Evolutionary conservation across 2,797 vertebrate genomes (phyloP).

Genomic region (Smutsia gigantea): DNA sequence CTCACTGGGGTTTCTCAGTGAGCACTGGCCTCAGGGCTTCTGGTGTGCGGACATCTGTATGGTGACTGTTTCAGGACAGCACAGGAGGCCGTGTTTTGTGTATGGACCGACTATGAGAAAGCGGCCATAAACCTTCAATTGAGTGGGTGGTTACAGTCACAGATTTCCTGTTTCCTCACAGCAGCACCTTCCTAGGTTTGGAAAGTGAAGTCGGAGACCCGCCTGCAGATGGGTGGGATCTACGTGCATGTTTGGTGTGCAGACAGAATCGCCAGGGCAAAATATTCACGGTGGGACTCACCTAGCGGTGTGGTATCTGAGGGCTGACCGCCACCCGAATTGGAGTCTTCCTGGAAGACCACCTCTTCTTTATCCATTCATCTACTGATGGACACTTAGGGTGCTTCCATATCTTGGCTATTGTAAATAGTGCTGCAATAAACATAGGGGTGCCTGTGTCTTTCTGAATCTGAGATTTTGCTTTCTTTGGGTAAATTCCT

Average conservation of each 20-base stretch:
- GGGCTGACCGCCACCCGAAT: neutral
- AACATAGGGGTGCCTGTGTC: neutral
- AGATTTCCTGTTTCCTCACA: neutral
- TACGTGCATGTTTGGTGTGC: neutral
- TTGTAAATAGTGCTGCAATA: no score
- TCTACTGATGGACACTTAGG: neutral
- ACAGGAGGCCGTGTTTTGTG: neutral
- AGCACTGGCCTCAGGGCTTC: neutral
- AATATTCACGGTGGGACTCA: neutral
- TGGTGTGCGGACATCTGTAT: neutral
- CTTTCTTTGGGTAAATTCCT: no score
- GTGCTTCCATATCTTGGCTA: neutral
- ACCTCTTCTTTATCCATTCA: neutral
- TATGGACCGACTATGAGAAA: neutral
- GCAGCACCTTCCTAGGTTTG: neutral
- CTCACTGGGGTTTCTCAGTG: neutral
- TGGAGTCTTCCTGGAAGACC: neutral
- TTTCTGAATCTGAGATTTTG: no score
- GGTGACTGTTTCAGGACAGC: neutral
- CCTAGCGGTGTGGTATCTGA: neutral
- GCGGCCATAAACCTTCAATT: neutral
- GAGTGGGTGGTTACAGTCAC: neutral
- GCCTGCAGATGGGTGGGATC: neutral
- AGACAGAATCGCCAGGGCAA: neutral
- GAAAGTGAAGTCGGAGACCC: neutral